Conservation (phyloP, 2,797 vertebrate species). For the Esox masquinongy region DNA sequence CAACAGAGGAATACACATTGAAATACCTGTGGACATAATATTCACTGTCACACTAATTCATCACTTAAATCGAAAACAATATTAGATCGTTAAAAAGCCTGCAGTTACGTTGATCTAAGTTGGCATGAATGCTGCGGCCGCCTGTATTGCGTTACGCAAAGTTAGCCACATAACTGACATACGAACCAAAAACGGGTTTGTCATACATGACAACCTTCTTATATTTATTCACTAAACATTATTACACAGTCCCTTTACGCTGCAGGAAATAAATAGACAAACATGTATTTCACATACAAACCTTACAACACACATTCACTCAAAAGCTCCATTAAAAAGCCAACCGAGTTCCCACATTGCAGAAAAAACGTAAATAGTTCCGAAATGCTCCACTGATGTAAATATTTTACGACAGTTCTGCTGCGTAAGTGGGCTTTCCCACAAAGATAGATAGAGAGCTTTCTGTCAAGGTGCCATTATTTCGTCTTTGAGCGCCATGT, state of each 20-base stretch:
- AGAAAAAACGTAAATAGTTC: slow-evolving; percentile 50
- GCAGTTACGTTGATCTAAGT: background rate
- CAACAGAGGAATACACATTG: background rate
- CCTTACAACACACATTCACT: slow-evolving; percentile 61
- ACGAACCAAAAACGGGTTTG: background rate
- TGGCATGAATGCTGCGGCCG: background rate
- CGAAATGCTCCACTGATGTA: slow-evolving; percentile 15
- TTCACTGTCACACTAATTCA: background rate
- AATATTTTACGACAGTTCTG: slow-evolving; percentile 61
- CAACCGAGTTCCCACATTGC: slow-evolving; percentile 48
- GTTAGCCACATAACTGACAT: background rate
- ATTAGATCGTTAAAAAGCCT: background rate
- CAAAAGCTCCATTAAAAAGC: slow-evolving; percentile 26
- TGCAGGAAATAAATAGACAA: background rate
- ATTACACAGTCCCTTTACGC: rapidly evolving
- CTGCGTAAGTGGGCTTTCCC: slow-evolving; percentile 22
- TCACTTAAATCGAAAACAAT: no score
- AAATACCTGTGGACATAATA: background rate
- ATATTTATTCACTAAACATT: background rate
- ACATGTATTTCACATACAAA: slow-evolving; percentile 32
- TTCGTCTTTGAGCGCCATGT: no score
- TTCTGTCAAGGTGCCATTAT: no score
- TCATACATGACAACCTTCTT: background rate
- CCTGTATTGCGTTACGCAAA: slow-evolving; percentile 14
- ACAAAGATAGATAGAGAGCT: no score